Base-by-base conservation (phyloP, 2,113 vertebrate species). In the Brachyhypopomus occidentalis region DNA sequence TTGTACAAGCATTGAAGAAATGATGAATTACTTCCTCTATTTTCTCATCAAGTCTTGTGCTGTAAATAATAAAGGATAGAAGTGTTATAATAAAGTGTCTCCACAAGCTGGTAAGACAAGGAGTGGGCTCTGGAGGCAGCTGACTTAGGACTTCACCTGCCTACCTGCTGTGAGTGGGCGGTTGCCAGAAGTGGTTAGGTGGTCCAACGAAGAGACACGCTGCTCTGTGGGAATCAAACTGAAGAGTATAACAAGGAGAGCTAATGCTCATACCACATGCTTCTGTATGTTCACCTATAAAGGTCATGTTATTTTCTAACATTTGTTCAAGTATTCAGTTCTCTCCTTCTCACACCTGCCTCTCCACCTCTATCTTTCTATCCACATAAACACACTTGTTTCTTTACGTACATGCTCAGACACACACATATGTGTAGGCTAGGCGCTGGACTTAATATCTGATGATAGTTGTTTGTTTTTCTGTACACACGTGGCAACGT, bases 311-410 rank as follows among this genome's bases (percentile, higher is more conserved):
- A 70, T 70, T n/a, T 67, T 41, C 36, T n/a, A 70, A 41, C 36
- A 70, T 41, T 70, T 70, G 66, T 70, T 41, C 36, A 22, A 38
- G 66, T 38, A 11, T 70, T 70, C 20, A 41, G 34, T 36, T 75
- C 34, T 59, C 73, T 25, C 73, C 59, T 55, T 22, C 8, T 74
- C 52, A 38, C 72, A 55, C 23, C 52, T 23, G 59, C n/a, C 6
- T 22, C 41, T 70, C 34, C 4, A 2, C 30, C 38, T 27, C 38
- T 78, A 41, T 76, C 52, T 59, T 16, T n/a, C 4, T 34, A 22
- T 36, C 3, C 12, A 11, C 12, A 52, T 52, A 52, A 52, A 52
- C 8, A 52, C 30, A 30, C 30, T 30, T 30, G 30, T 30, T 30
- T 30, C 30, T 3, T 30, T 30, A 30, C 3, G 30, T 30, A 30